Percentiles rank a stretch among this genome's conserved stretches.
phyloP scores from a whole-genome alignment of 2,888 invertebrate genomes.

The Clivina fossor region DNA sequence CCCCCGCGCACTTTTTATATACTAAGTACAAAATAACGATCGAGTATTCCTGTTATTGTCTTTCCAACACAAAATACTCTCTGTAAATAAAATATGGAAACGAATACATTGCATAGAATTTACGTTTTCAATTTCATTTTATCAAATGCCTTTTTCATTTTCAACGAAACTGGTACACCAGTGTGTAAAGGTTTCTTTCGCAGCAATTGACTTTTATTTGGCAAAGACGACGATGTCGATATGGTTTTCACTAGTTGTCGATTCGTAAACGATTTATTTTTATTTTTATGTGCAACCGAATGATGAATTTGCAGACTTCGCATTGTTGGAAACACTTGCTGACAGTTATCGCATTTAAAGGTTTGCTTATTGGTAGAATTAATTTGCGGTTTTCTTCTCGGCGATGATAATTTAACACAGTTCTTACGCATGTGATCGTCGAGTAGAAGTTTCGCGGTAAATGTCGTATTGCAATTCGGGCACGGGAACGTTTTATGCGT shows the following conservation, averaged over 20 bases:
- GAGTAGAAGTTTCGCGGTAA: slow-evolving; percentile 47
- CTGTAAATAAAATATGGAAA: too few species aligned
- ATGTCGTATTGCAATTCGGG: slow-evolving; percentile 44
- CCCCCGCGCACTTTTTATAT: too few species aligned
- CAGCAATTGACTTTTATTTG: background rate
- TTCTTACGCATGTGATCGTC: slow-evolving; percentile 47
- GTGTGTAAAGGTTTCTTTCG: slow-evolving; percentile 40
- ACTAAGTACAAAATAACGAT: too few species aligned
- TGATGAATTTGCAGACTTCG: slow-evolving; percentile 21
- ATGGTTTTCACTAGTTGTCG: background rate
- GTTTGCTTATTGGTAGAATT: too few species aligned
- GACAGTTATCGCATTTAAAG: slow-evolving; percentile 22
- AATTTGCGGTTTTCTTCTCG: background rate
- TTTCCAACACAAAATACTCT: too few species aligned
- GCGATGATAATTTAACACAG: slow-evolving; percentile 47
- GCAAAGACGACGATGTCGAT: background rate
- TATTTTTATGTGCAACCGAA: slow-evolving; percentile 11
- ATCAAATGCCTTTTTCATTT: slow-evolving; percentile 42
- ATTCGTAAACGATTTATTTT: background rate
- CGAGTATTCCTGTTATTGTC: too few species aligned
- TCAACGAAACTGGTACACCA: slow-evolving; percentile 44
- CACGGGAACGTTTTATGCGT: slow-evolving; percentile 47
- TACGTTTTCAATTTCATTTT: slow-evolving; percentile 26
- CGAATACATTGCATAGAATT: too few species aligned
- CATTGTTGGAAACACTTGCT: slow-evolving; percentile 12